Percentiles rank a stretch among this genome's conserved stretches.
phyloP scores from a whole-genome alignment of 2,113 vertebrate species.

The Bos javanicus region DNA sequence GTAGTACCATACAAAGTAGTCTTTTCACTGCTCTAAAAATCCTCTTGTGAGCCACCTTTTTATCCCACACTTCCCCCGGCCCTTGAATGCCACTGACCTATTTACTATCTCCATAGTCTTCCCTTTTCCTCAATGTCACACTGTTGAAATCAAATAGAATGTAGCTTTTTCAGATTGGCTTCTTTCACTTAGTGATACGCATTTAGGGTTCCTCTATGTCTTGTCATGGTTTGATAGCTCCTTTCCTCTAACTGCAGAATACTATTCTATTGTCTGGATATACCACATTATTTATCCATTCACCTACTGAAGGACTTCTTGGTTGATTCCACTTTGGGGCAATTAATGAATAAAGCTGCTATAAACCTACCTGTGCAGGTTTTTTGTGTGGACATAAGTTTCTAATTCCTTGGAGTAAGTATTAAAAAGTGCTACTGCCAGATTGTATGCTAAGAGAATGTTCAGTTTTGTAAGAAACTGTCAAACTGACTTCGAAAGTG shows the following conservation, averaged over 20 bases:
- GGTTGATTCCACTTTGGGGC: neutral
- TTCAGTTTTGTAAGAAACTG: neutral
- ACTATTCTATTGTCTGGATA: neutral
- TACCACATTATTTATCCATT: neutral
- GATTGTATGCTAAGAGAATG: neutral
- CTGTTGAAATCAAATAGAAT: neutral
- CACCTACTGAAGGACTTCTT: neutral
- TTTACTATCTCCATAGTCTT: neutral
- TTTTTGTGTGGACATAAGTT: neutral
- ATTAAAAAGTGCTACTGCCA: rapidly evolving
- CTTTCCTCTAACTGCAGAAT: neutral
- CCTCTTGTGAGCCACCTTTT: neutral
- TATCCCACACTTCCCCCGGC: neutral
- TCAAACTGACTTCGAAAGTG: neutral
- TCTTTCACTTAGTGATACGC: neutral
- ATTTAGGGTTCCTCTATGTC: neutral
- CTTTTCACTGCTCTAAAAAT: neutral
- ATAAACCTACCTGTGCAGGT: neutral
- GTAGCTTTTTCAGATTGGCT: neutral
- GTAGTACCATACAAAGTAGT: neutral
- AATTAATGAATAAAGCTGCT: neutral
- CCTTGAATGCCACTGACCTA: neutral
- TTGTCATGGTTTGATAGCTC: neutral
- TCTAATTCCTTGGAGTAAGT: neutral
- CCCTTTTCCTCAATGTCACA: neutral